These are phyloP conservation scores for Drosophila robusta DNA, from an alignment of 2,888 invertebrate genomes.

Conservation along the genomic window DNA sequence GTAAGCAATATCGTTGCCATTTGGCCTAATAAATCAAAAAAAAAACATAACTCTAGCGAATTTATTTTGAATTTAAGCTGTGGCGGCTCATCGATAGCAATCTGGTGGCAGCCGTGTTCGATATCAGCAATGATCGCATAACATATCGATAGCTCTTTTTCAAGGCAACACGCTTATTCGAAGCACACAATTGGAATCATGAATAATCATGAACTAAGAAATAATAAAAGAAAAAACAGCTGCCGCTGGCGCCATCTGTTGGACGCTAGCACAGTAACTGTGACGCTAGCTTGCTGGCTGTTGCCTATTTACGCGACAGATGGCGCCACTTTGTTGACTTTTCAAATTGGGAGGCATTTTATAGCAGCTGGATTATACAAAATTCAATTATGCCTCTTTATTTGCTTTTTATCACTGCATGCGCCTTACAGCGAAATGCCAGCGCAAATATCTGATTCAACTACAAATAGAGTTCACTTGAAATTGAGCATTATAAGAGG, in stretches of 20 bases:
- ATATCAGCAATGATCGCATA: no score
- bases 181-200: no score
- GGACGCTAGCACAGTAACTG: neutral
- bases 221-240: no score
- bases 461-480: slow-evolving; percentile 25
- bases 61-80: slow-evolving; percentile 1
- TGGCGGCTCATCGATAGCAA: no score
- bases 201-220: no score
- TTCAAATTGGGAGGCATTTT: slow-evolving; percentile 37
- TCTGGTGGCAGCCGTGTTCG: no score
- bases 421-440: slow-evolving; percentile 36
- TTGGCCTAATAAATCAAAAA: slow-evolving; percentile 39
- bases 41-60: neutral
- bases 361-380: slow-evolving; percentile 27
- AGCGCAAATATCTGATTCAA: slow-evolving; percentile 56
- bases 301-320: neutral
- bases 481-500: slow-evolving; percentile 32
- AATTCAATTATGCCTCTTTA: slow-evolving; percentile 39
- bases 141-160: no score
- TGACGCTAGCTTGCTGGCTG: no score
- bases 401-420: slow-evolving; percentile 29
- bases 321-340: slow-evolving; percentile 32
- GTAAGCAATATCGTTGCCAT: slow-evolving; percentile 49
- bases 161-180: no score
- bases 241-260: slow-evolving; percentile 5